Conservation (phyloP, 2,797 vertebrate genomes). For the Etheostoma nigrum region DNA sequence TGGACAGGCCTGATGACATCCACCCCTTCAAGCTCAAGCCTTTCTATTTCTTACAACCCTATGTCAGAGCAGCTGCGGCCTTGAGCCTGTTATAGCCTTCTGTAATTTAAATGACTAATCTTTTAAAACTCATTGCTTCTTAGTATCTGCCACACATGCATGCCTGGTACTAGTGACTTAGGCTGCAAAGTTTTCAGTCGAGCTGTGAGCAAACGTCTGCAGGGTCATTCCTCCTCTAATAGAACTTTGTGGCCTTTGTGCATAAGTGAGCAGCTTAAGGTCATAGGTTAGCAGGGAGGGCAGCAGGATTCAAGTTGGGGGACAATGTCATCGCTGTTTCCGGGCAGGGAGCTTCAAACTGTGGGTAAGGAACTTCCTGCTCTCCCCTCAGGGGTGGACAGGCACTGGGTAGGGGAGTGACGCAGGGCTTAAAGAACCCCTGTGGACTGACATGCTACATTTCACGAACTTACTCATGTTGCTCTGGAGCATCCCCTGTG, state of each 20-base stretch:
- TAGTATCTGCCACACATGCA: conserved; percentile 40
- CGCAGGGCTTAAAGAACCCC: conserved; percentile 56
- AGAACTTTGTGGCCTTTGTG: conserved; percentile 53
- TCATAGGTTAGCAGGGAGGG: conserved; percentile 58
- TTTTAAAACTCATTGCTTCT: conserved; percentile 33
- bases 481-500: conserved; percentile 68
- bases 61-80: conserved; percentile 43
- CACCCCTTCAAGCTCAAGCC: neutral
- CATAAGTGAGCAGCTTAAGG: conserved; percentile 50
- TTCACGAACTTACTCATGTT: conserved; percentile 71
- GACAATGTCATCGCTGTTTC: conserved; percentile 48
- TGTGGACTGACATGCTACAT: conserved; percentile 42
- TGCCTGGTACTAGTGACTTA: conserved; percentile 46
- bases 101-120: conserved; percentile 60
- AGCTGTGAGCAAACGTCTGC: conserved; percentile 63
- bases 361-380: conserved; percentile 50
- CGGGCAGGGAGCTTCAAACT: conserved; percentile 47
- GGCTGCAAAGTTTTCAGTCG: conserved; percentile 51
- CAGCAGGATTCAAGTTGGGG: conserved; percentile 41
- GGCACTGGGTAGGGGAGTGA: conserved; percentile 63
- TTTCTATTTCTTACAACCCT: conserved; percentile 30
- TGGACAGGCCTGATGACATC: conserved; percentile 32
- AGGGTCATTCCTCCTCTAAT: conserved; percentile 53
- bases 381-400: conserved; percentile 28
- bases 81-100: conserved; percentile 45